A percentile compares a stretch with the other conserved stretches of the same genome.
Evolutionary conservation across 1,140 invertebrate species (phyloP).

Genomic region (Atopsyche davidsoni): DNA sequence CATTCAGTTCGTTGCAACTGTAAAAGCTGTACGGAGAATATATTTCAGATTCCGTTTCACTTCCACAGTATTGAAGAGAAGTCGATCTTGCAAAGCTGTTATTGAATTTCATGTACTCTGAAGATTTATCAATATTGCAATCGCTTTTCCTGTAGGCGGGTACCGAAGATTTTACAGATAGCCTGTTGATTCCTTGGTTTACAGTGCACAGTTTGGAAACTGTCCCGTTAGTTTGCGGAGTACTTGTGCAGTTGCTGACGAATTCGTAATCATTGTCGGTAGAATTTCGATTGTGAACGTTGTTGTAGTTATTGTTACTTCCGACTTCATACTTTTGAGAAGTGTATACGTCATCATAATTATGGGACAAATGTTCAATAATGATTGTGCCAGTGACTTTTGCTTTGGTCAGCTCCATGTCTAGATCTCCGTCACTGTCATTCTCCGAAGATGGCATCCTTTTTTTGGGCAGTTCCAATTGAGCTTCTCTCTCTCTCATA

Average conservation of each 20-base stretch:
- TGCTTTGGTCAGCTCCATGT: constrained; percentile 30
- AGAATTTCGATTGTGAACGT: constrained; percentile 41
- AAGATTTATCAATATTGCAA: constrained; percentile 24
- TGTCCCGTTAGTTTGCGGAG: constrained; percentile 11
- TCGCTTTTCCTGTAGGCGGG: constrained; percentile 27
- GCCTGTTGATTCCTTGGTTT: constrained; percentile 6
- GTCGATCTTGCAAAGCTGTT: constrained; percentile 45
- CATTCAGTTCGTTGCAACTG: constrained; percentile 46
- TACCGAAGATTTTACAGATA: constrained; percentile 14
- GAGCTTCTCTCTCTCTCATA: constrained; percentile 66
- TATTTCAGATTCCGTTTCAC: constrained; percentile 74
- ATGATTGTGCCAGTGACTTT: constrained; percentile 41
- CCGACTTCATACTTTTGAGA: constrained; percentile 39
- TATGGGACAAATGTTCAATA: constrained; percentile 41
- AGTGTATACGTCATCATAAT: constrained; percentile 46
- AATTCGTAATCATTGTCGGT: constrained; percentile 61
- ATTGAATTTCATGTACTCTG: constrained; percentile 42
- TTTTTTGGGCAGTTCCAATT: constrained; percentile 52
- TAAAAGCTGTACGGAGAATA: constrained; percentile 75
- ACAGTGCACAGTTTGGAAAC: constrained; percentile 14
- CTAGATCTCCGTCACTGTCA: constrained; percentile 43
- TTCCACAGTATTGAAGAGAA: constrained; percentile 70
- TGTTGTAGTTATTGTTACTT: constrained; percentile 9
- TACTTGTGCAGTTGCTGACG: constrained; percentile 40
- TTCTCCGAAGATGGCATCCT: constrained; percentile 43